These are phyloP conservation scores for Zeugodacus cucurbitae DNA, from an alignment of 1,140 invertebrate species.

Conservation along the genomic window DNA sequence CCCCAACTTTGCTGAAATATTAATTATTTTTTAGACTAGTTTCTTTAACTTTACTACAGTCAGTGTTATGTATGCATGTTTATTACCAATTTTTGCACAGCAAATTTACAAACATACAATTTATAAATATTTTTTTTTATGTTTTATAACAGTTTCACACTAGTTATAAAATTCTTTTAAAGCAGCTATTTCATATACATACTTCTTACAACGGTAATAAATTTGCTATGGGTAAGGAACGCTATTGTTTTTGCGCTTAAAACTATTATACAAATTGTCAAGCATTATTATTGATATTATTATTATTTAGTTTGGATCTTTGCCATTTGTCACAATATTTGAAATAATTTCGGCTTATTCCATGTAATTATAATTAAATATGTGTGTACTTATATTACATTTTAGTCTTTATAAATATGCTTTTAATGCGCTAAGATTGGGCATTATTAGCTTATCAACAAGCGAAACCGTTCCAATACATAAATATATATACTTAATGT, in stretches of 20 bases:
- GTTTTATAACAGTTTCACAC: background rate
- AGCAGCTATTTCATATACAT: slow-evolving; percentile 13
- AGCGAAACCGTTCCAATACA: slow-evolving; percentile 7
- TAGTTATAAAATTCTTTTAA: background rate
- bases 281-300: background rate
- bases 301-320: background rate
- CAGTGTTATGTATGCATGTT: background rate
- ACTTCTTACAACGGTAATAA: background rate
- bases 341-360: background rate
- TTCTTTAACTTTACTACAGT: background rate
- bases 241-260: slow-evolving; percentile 18
- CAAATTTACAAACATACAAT: background rate
- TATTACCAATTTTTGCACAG: background rate
- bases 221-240: slow-evolving; percentile 10
- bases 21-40: background rate
- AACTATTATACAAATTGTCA: slow-evolving; percentile 7
- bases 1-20: background rate
- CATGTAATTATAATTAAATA: background rate
- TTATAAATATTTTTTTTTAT: background rate
- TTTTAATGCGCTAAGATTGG: background rate
- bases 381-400: background rate
- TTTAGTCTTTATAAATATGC: background rate
- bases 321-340: background rate
- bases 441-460: background rate
- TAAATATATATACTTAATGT: background rate